Percentiles rank a stretch among this genome's conserved stretches.
Conservation (phyloP, 2,113 vertebrate genomes). For the Scortum barcoo region DNA sequence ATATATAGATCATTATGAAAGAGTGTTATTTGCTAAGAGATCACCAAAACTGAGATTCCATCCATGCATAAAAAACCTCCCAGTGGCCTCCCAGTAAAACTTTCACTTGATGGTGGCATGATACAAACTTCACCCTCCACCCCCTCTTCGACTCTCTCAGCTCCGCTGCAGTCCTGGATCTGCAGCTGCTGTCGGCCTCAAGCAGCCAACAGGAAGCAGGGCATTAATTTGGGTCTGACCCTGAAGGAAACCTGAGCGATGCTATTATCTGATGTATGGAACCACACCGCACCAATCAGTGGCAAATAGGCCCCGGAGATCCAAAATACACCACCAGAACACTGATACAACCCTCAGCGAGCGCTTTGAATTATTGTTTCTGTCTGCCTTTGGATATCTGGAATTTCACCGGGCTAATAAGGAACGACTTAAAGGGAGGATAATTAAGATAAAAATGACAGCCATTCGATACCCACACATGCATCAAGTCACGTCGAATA, state of each 20-base stretch:
- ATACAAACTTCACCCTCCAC: conserved; percentile 7
- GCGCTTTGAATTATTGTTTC: conserved; percentile 49
- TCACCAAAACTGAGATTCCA: not conserved
- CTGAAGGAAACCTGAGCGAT: conserved; percentile 82
- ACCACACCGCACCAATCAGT: conserved; percentile 72
- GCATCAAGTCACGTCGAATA: conserved; percentile 22
- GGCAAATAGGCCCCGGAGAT: conserved; percentile 70
- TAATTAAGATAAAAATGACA: conserved; percentile 46
- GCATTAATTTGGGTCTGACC: conserved; percentile 83
- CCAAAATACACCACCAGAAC: conserved; percentile 67
- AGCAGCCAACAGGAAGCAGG: conserved; percentile 77
- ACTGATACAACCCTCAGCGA: conserved; percentile 54
- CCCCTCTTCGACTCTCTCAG: conserved; percentile 35
- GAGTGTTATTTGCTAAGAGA: not conserved
- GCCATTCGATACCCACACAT: conserved; percentile 12
- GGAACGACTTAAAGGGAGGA: conserved; percentile 21
- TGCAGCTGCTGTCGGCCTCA: conserved; percentile 69
- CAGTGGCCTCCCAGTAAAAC: conserved; percentile 6
- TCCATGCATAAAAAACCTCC: not conserved
- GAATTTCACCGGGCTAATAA: conserved; percentile 53
- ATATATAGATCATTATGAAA: not conserved
- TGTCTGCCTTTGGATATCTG: conserved; percentile 64
- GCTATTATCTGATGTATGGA: conserved; percentile 79
- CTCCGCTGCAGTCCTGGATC: conserved; percentile 47
- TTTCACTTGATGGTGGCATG: conserved; percentile 27